Percentiles rank a stretch among this genome's conserved stretches.
phyloP scores from a whole-genome alignment of 2,888 invertebrate genomes.

The Lasioglossum malachurum region DNA sequence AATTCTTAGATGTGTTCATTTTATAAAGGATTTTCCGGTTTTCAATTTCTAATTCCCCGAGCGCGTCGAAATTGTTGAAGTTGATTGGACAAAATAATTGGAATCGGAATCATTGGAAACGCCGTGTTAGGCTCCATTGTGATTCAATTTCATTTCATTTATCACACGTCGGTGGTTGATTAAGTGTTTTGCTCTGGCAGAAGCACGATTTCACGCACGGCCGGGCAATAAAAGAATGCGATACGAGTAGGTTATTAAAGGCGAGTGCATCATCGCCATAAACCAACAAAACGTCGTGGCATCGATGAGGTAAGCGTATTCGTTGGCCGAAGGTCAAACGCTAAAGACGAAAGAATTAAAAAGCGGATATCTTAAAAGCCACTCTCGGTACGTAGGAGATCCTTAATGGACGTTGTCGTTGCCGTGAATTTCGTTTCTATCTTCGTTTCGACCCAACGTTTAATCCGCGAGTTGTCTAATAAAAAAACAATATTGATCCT shows the following conservation, averaged over 20 bases:
- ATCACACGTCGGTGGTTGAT: conserved; percentile 13
- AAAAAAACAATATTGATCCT: neutral
- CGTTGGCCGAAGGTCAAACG: conserved; percentile 28
- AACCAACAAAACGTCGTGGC: conserved; percentile 24
- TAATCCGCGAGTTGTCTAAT: conserved; percentile 6
- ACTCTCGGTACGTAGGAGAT: conserved; percentile 15
- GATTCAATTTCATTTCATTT: neutral
- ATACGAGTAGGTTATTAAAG: conserved; percentile 11
- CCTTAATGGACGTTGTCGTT: conserved; percentile 27
- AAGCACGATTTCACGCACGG: neutral
- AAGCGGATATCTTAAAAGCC: conserved; percentile 43
- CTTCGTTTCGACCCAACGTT: conserved; percentile 11
- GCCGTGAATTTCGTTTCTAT: conserved; percentile 11
- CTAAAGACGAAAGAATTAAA: neutral
- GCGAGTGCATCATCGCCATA: conserved; percentile 34
- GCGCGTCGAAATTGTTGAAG: neutral
- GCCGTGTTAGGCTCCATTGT: no score
- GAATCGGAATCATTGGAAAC: neutral
- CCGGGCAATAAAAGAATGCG: conserved; percentile 24
- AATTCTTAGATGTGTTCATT: neutral
- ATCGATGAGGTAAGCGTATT: conserved; percentile 3
- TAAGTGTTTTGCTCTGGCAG: neutral
- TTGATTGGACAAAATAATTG: neutral
- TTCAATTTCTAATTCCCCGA: neutral
- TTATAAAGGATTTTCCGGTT: neutral